Evolutionary conservation across 53 echinoderm and acorn worm species (phyloP).

Genomic region (Apostichopus leukothele): DNA sequence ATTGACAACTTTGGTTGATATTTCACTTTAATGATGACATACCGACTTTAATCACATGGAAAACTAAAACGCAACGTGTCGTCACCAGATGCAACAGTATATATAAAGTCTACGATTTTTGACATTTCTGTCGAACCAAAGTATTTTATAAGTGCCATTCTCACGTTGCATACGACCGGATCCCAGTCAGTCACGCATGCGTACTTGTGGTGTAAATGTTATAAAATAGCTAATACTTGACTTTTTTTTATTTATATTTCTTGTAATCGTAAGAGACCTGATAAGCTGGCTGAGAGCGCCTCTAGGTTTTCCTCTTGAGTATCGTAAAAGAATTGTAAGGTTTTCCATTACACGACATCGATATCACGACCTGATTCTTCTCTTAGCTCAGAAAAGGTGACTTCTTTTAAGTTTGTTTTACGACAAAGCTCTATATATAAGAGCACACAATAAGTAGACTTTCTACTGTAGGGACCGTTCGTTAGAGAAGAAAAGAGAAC

Average conservation of each 20-base stretch:
- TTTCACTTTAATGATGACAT: not conserved
- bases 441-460: too few relatives aligned
- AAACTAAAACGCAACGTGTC: not conserved
- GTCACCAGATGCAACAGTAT: not conserved
- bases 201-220: not conserved
- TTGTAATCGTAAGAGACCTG: not conserved
- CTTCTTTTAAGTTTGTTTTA: too few relatives aligned
- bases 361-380: not conserved
- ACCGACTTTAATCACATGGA: not conserved
- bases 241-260: not conserved
- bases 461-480: too few relatives aligned
- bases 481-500: too few relatives aligned
- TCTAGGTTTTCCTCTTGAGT: not conserved
- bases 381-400: too few relatives aligned
- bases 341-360: not conserved
- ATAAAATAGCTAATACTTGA: not conserved
- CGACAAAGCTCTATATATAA: too few relatives aligned
- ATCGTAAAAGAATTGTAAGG: not conserved
- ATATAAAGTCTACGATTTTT: not conserved
- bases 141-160: not conserved
- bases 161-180: not conserved
- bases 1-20: not conserved
- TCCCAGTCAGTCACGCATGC: not conserved
- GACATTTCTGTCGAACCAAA: not conserved
- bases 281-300: not conserved